These are phyloP conservation scores for Erethizon dorsatum DNA, from an alignment of 2,797 vertebrate species.

Conservation along the genomic window DNA sequence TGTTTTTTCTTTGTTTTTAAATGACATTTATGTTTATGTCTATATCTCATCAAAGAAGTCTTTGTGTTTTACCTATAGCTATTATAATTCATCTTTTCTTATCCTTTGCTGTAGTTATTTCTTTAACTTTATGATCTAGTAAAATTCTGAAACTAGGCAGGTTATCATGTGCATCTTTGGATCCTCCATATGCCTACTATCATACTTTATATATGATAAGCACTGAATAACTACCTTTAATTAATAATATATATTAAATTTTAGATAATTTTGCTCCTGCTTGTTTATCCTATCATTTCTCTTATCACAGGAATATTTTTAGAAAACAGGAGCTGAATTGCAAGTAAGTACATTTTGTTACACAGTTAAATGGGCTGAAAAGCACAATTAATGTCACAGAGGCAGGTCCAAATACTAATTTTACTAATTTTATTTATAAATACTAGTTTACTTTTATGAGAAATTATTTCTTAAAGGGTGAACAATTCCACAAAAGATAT, in stretches of 20 bases:
- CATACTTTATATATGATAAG: background rate
- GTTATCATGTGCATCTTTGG: background rate
- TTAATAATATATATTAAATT: background rate
- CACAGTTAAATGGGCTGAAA: slow-evolving; percentile 3
- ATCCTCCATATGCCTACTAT: background rate
- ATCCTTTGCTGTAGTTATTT: background rate
- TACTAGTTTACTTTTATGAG: too few relatives aligned
- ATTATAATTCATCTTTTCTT: background rate
- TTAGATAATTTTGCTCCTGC: background rate
- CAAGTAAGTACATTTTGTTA: background rate
- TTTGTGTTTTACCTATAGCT: background rate
- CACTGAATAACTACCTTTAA: background rate
- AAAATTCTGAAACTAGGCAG: background rate
- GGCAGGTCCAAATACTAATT: background rate
- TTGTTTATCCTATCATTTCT: background rate
- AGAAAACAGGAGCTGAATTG: background rate
- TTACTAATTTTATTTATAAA: background rate
- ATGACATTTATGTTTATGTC: background rate
- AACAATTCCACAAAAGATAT: background rate
- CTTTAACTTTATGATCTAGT: background rate
- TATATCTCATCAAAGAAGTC: background rate
- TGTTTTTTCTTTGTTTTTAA: background rate
- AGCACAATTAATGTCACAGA: background rate
- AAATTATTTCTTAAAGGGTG: background rate
- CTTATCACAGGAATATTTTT: background rate